Evolutionary conservation across 1,140 invertebrate species (phyloP), one percentile per base, ranked within the genome.

Genomic region (Drosophila pseudoananassae): DNA sequence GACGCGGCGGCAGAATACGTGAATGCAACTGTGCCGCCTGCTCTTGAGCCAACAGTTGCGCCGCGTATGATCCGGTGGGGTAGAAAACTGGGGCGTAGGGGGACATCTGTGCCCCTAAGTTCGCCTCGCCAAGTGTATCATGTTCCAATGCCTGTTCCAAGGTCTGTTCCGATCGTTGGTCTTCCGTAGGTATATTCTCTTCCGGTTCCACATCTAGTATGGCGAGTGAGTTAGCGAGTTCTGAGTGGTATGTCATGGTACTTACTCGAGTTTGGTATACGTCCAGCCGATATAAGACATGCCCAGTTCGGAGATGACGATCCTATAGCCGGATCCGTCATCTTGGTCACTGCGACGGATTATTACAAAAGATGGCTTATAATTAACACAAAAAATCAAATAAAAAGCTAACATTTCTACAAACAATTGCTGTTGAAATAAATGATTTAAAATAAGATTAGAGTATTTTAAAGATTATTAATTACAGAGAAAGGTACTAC

Each of bases 61-160:
- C 60, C 0, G 61, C 78, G 43, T 77, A 74, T 0, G 73, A 81
- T 7, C 78, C 69, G 14, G 49, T 58, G 15, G 79, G 79, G 51
- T 74, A 58, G 23, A 77, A 82, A 0, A 61, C 74, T 0, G 74
- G 55, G 0, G 78, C 78, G 20, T 70, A 68, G 5, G 78, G 59
- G 6, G 77, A 81, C 78, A 81, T 80, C 10, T 51, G 23, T 1
- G 36, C 60, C 2, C 23, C 53, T 14, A 12, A 31, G 7, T 10
- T 2, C 10, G 6, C 23, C 14, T 51, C 49, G 14, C 14, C 27
- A 8, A 9, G 14, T 4, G 14, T 1, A 7, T 15, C 10, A 15
- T 1, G 10, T 2, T 52, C 33, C 40, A 31, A 25, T 1, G 50
- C 3, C 1, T 2, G 9, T 14, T 40, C 50, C 40, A 31, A 25